phyloP scores from a whole-genome alignment of 2,888 invertebrate species.

The Unio delphinus region DNA sequence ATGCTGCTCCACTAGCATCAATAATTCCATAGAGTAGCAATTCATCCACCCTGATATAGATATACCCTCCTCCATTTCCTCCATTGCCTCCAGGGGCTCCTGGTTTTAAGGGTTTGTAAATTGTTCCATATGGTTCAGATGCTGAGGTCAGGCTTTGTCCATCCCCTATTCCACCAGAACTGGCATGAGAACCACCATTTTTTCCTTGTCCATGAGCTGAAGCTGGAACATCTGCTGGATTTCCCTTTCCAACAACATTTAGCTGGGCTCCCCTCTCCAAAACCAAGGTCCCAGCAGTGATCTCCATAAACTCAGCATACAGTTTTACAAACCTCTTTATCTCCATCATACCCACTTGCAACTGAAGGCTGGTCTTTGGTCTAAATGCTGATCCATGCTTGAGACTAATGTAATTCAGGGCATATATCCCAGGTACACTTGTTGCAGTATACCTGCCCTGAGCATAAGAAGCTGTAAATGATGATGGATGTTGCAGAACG shows the following conservation, averaged over 20 bases:
- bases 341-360: conserved; percentile 42
- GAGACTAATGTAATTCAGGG: conserved; percentile 36
- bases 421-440: conserved; percentile 37
- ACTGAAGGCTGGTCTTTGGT: conserved; percentile 32
- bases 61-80: conserved; percentile 47
- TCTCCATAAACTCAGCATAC: conserved; percentile 39
- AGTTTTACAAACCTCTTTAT: conserved; percentile 51
- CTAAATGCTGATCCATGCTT: conserved; percentile 45
- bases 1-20: conserved; percentile 39
- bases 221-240: conserved; percentile 16
- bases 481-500: conserved; percentile 37
- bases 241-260: conserved; percentile 37
- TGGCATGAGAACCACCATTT: conserved; percentile 50
- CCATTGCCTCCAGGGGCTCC: conserved; percentile 47
- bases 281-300: conserved; percentile 39
- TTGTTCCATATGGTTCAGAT: conserved; percentile 46
- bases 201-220: conserved; percentile 27
- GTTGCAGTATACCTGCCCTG: conserved; percentile 38
- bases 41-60: conserved; percentile 35
- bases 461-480: conserved; percentile 43
- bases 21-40: conserved; percentile 49
- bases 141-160: conserved; percentile 18
- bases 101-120: conserved; percentile 38
- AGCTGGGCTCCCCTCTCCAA: conserved; percentile 51
- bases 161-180: conserved; percentile 49